Evolutionary conservation across 2,113 vertebrate genomes (phyloP).

Genomic region (Sula dactylatra): DNA sequence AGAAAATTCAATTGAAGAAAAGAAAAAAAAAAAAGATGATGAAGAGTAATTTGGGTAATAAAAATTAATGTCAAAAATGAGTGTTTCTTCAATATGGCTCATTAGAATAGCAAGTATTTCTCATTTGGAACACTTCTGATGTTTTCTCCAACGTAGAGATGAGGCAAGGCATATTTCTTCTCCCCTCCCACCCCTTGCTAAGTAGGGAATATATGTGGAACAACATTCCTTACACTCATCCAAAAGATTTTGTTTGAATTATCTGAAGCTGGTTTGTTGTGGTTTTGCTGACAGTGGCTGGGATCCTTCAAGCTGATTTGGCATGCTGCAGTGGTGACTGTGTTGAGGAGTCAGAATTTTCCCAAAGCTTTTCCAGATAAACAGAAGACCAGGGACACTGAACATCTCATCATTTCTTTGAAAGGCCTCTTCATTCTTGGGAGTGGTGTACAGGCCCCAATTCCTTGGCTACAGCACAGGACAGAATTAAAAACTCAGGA

Average conservation of each 20-base stretch:
- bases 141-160: background rate
- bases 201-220: background rate
- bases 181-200: background rate
- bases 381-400: background rate
- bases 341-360: slow-evolving; percentile 26
- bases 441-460: background rate
- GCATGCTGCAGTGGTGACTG: slow-evolving; percentile 19
- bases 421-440: background rate
- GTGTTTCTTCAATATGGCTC: background rate
- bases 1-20: background rate
- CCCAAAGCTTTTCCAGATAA: slow-evolving; percentile 29
- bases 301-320: slow-evolving; percentile 20
- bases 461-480: background rate
- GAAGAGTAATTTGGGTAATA: background rate
- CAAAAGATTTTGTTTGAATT: slow-evolving; percentile 23
- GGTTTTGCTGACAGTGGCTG: slow-evolving; percentile 44
- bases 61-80: background rate
- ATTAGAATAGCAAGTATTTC: background rate
- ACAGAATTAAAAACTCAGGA: background rate
- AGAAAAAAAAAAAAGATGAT: background rate
- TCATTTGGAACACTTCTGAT: background rate
- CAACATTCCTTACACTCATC: background rate
- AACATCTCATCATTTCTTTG: background rate
- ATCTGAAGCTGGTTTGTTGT: background rate
- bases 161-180: background rate